phyloP scores from a whole-genome alignment of 1,140 invertebrate species.

The Lepidotrigona ventralis region DNA sequence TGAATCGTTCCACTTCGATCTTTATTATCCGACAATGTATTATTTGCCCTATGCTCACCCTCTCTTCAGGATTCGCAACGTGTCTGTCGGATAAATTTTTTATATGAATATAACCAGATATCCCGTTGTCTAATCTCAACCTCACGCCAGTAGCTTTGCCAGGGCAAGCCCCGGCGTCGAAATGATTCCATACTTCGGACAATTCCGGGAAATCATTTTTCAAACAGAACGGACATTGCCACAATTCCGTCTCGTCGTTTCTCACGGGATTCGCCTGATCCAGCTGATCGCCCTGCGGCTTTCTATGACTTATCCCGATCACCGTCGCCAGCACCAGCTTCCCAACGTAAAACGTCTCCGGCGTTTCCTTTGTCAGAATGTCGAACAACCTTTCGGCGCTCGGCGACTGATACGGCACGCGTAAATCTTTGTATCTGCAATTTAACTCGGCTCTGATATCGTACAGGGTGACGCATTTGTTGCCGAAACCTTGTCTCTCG shows the following conservation, averaged over 20 bases:
- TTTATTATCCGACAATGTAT: constrained; percentile 97
- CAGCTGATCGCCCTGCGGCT: constrained; percentile 95
- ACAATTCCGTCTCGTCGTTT: constrained; percentile 95
- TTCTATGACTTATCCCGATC: constrained; percentile 88
- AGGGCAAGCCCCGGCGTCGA: constrained; percentile 96
- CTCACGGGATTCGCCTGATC: constrained; percentile 97
- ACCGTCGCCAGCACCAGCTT: constrained; percentile 91
- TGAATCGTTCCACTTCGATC: constrained; percentile 97
- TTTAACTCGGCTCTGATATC: constrained; percentile 98
- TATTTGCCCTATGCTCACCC: constrained; percentile 92
- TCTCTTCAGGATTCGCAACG: constrained; percentile 95
- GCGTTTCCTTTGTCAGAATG: constrained; percentile 97
- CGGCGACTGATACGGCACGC: constrained; percentile 89
- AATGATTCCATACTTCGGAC: constrained; percentile 99
- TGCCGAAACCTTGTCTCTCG: constrained; percentile 96
- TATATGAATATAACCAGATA: constrained; percentile 96
- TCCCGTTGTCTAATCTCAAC: constrained; percentile 94
- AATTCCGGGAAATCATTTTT: constrained; percentile 97
- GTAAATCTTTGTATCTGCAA: constrained; percentile 96
- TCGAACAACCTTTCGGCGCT: constrained; percentile 95
- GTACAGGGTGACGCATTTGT: constrained; percentile 98
- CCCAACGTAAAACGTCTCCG: constrained; percentile 96
- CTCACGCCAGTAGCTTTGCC: constrained; percentile 96
- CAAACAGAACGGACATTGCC: constrained; percentile 98
- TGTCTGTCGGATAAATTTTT: constrained; percentile 97